phyloP scores from a whole-genome alignment of 2,113 vertebrate species.

The Melanostigma gelatinosum region DNA sequence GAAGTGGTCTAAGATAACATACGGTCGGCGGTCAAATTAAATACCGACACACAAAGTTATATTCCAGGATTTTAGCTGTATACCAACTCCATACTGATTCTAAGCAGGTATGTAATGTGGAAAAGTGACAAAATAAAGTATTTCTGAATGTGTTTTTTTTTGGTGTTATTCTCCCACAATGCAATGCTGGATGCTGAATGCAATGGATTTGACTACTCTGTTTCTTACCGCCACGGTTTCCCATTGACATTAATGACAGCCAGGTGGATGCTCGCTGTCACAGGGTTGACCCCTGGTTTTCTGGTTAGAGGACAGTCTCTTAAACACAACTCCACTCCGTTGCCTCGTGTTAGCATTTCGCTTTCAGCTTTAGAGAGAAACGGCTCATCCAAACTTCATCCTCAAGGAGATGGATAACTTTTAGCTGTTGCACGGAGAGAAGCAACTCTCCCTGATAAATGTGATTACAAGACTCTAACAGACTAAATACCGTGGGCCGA shows the following conservation, averaged over 20 bases:
- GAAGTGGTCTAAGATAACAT: constrained; percentile 63
- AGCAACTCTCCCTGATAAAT: constrained; percentile 33
- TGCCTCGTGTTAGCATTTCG: neutral
- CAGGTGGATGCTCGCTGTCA: neutral
- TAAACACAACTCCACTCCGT: neutral
- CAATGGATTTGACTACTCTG: neutral
- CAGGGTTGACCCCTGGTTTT: neutral
- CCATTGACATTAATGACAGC: neutral
- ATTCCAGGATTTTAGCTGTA: too few relatives aligned
- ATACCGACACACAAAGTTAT: neutral
- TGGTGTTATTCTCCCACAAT: neutral
- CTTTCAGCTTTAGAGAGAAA: constrained; percentile 7
- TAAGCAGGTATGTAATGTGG: too few relatives aligned
- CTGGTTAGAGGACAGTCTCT: neutral
- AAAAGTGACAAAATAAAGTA: too few relatives aligned
- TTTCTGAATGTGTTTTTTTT: too few relatives aligned
- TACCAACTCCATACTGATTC: neutral
- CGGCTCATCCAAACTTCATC: constrained; percentile 9
- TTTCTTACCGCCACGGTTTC: neutral
- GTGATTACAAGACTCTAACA: constrained; percentile 22
- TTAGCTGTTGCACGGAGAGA: constrained; percentile 1
- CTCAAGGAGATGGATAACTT: constrained; percentile 7
- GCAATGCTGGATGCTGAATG: too few relatives aligned
- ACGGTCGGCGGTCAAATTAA: constrained; percentile 21
- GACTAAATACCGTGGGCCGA: constrained; percentile 50